phyloP scores from a whole-genome alignment of 2,797 vertebrate genomes.

The Esox lucius region DNA sequence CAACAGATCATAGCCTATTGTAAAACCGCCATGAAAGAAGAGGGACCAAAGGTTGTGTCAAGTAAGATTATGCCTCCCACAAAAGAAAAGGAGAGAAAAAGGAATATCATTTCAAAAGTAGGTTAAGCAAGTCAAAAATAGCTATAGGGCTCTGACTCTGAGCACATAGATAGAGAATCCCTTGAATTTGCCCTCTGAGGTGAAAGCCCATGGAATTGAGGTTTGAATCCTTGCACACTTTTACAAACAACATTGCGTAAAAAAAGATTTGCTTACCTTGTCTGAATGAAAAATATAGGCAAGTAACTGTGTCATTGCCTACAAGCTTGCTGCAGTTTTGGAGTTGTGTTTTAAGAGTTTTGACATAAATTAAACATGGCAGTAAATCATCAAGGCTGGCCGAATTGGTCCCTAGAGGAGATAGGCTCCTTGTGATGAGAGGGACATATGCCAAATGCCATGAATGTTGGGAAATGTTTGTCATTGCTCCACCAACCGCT shows the following conservation, averaged over 20 bases:
- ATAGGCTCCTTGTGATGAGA: too few relatives aligned
- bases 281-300: neutral
- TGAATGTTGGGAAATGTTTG: too few relatives aligned
- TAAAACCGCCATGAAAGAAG: conserved; percentile 29
- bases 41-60: conserved; percentile 63
- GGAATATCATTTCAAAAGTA: conserved; percentile 70
- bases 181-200: conserved; percentile 59
- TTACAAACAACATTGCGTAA: neutral
- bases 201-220: conserved; percentile 18
- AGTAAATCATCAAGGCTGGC: too few relatives aligned
- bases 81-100: conserved; percentile 55
- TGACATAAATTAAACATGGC: too few relatives aligned
- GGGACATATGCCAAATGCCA: too few relatives aligned
- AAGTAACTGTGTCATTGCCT: neutral
- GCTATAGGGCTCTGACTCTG: conserved; percentile 64
- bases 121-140: conserved; percentile 72
- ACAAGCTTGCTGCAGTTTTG: too few relatives aligned
- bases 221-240: conserved; percentile 5
- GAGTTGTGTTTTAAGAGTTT: too few relatives aligned
- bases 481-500: too few relatives aligned
- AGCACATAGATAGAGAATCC: conserved; percentile 68
- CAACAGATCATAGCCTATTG: conserved; percentile 26
- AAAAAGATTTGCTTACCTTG: neutral
- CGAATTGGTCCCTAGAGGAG: too few relatives aligned
- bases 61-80: conserved; percentile 57